Base-by-base conservation (phyloP, 2,113 vertebrate species). In the Gadus chalcogrammus region DNA sequence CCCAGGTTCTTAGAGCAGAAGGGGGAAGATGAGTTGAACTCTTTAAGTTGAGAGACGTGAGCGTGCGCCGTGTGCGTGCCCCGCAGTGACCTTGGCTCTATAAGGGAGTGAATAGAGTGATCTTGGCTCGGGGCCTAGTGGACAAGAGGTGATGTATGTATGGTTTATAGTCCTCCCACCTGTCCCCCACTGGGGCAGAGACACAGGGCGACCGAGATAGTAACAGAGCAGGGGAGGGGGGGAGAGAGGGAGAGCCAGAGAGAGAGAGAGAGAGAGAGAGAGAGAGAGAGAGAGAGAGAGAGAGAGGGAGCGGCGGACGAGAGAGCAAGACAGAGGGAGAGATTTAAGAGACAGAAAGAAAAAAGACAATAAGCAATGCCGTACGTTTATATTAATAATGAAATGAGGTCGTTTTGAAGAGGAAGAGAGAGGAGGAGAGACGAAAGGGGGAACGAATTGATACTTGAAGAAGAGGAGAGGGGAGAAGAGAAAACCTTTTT, bases 81-180 rank as follows among this genome's bases (percentile, higher is more conserved):
- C n/a, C 0, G 66, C 18, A 13, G 8, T 42, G 68, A 68, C 64
- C 52, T 66, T 66, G 27, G n/a, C 68, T 20, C 64, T 5, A 11
- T 8, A 61, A 65, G 20, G 55, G 55, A 16, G 56, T 64, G 67
- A 31, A 72, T 63, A 42, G 15, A 9, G 16, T 27, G 20, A 67
- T 42, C 48, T 64, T 79, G 80, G 69, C 69, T 48, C 18, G 2
- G 38, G 0, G 72, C 73, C 71, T 0, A 81, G 61, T 72, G 71
- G 75, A 77, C 42, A 61, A 72, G 53, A 74, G 67, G 65, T 66
- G 59, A 67, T 18, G 1, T 3, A 68, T 20, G 18, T 0, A 2
- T 48, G 60, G n/a, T 60, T 67, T 42, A 61, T 67, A 67, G 20
- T 27, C 3, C 65, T 16, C 42, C 68, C 77, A 66, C 74, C 17